Conservation (phyloP, 2,113 vertebrate genomes). For the Murina feae region DNA sequence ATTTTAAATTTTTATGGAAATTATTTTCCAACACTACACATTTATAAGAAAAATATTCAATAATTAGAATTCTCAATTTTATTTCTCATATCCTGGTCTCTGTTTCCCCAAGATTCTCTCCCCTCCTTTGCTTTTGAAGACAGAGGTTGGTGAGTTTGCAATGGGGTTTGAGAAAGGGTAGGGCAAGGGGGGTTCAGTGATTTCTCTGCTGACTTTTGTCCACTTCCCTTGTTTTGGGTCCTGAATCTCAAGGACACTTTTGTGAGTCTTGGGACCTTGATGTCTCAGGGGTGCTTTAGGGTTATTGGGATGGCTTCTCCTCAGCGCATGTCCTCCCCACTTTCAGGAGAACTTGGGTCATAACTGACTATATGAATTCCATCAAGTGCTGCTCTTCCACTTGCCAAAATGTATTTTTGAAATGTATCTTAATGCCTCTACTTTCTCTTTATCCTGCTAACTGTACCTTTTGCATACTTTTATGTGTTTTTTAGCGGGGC, state of each 20-base stretch:
- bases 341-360: background rate
- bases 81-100: background rate
- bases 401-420: background rate
- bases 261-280: background rate
- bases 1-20: background rate
- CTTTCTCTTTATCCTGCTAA: background rate
- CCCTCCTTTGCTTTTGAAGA: background rate
- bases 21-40: background rate
- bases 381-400: background rate
- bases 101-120: background rate
- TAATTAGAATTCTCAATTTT: background rate
- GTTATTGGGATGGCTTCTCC: background rate
- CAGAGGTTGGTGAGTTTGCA: background rate
- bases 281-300: background rate
- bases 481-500: background rate
- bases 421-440: background rate
- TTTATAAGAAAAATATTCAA: constrained; percentile 7
- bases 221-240: background rate
- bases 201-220: background rate
- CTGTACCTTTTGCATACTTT: background rate
- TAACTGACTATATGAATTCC: background rate
- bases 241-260: background rate
- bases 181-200: background rate
- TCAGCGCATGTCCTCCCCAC: background rate
- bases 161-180: background rate